Base-by-base conservation (phyloP, 2,113 vertebrate species). In the Erythrocercus mccallii region DNA sequence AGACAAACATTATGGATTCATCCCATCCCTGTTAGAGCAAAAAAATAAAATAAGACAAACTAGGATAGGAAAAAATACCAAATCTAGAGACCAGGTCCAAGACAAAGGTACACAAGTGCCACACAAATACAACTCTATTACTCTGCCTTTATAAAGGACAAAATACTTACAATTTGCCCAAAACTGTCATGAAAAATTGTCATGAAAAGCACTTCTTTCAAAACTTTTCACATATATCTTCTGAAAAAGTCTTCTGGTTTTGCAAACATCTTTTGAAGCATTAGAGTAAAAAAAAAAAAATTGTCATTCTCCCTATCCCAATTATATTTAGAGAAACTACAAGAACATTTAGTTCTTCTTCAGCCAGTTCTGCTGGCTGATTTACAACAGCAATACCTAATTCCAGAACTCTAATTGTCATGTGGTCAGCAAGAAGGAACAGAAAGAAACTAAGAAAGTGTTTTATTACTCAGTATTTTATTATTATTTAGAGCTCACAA, bases 301-400 rank as follows among this genome's bases (percentile, higher is more conserved):
- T 16, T 79, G 31, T 53, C 14, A 22, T 73, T 73, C 56, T 69
- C 15, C 64, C 62, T 45, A 61, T 27, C 23, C 37, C 4, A 35
- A 30, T 18, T 4, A 11, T 74, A 90, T 83, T 83, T 40, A 81
- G 37, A 77, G 48, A 56, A 92, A 42, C 51, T 94, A 74, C 66
- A 93, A 73, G 76, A 93, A 95, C 90, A 84, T 92, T 86, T 31
- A 84, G 88, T 86, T 66, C 90, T 92, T 15, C 71, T 92, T 76
- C n/a, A n/a, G n/a, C n/a, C n/a, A n/a, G n/a, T n/a, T 84, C 83
- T 74, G 68, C 68, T 96, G 95, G 60, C 90, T 94, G 72, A 86
- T 84, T 86, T 74, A 86, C 72, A 90, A 62, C 60, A 92, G 54
- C 50, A 93, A 64, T 14, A 64, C 31, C n/a, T 62, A 62, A 88